Percentiles rank a stretch among this genome's conserved stretches.
phyloP scores from a whole-genome alignment of 1,140 invertebrate species.

The Stegodyphus mimosarum region DNA sequence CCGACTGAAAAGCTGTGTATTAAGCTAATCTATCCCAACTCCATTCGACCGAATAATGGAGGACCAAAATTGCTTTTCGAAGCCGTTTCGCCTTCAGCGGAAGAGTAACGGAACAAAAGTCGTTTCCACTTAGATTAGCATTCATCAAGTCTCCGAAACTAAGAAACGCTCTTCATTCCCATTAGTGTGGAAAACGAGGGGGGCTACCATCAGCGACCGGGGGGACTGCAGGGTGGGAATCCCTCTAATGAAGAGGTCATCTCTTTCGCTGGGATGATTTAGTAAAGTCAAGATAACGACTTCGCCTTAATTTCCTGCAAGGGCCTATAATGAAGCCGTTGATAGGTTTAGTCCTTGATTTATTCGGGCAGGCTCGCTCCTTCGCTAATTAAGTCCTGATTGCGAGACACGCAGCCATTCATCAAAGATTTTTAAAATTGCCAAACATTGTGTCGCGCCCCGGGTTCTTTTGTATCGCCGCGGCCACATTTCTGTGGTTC shows the following conservation, averaged over 20 bases:
- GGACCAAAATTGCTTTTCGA: too few relatives aligned
- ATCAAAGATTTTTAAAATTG: background rate
- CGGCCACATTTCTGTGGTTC: too few relatives aligned
- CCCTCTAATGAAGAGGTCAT: slow-evolving; percentile 24
- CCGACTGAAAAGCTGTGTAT: too few relatives aligned
- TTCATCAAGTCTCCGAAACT: background rate
- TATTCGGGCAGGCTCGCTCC: background rate
- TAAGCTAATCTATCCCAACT: too few relatives aligned
- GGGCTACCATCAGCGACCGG: background rate
- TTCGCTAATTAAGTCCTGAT: slow-evolving; percentile 14
- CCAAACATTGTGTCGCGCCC: background rate
- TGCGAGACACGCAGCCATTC: background rate
- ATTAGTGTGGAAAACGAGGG: slow-evolving; percentile 16
- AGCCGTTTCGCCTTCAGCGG: background rate
- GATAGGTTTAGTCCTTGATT: slow-evolving; percentile 25
- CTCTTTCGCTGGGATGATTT: slow-evolving; percentile 21
- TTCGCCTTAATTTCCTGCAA: slow-evolving; percentile 26
- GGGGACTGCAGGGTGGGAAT: background rate
- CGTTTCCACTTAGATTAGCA: background rate
- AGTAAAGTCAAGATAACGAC: slow-evolving; percentile 30
- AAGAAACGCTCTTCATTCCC: background rate
- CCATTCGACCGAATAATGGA: too few relatives aligned
- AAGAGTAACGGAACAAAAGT: slow-evolving; percentile 1
- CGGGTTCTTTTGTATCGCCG: background rate
- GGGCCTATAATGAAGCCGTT: slow-evolving; percentile 22